A percentile compares a stretch with the other conserved stretches of the same genome.
These are phyloP conservation scores for Oceanodroma leucorhoa DNA, from an alignment of 2,797 vertebrate genomes.

Conservation along the genomic window DNA sequence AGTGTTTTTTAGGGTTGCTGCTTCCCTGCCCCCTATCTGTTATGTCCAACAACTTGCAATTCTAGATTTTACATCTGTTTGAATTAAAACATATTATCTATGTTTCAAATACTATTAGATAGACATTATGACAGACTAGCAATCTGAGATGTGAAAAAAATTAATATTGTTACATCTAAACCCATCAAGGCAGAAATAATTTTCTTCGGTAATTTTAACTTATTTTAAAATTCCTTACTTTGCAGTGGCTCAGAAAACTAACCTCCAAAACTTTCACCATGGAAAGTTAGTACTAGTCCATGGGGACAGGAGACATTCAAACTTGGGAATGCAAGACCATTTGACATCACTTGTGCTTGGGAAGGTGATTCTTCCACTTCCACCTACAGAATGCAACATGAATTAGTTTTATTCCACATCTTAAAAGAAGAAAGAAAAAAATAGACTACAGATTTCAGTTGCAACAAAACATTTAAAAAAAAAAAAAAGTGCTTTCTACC, in stretches of 20 bases:
- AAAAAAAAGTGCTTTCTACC: not conserved
- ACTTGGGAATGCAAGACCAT: constrained; percentile 66
- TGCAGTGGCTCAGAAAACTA: constrained; percentile 24
- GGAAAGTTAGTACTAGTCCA: constrained; percentile 84
- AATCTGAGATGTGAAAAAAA: not conserved
- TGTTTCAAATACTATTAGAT: not conserved
- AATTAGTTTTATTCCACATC: not conserved
- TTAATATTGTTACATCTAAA: not conserved
- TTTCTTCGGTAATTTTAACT: not conserved
- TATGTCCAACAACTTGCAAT: not conserved
- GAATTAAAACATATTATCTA: not conserved
- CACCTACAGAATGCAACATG: constrained; percentile 36
- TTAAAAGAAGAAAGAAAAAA: not conserved
- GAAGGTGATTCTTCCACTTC: constrained; percentile 38
- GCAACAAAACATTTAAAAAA: not conserved
- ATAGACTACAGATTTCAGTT: not conserved
- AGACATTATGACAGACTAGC: not conserved
- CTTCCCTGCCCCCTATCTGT: not conserved
- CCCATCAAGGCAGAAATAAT: not conserved
- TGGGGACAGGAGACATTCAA: constrained; percentile 84
- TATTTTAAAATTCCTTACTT: not conserved
- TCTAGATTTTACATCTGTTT: not conserved
- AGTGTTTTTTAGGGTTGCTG: not conserved
- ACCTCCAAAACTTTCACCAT: constrained; percentile 76
- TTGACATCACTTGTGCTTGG: not conserved